Conservation (phyloP, 1,140 invertebrate species). For the Agraylea sexmaculata region DNA sequence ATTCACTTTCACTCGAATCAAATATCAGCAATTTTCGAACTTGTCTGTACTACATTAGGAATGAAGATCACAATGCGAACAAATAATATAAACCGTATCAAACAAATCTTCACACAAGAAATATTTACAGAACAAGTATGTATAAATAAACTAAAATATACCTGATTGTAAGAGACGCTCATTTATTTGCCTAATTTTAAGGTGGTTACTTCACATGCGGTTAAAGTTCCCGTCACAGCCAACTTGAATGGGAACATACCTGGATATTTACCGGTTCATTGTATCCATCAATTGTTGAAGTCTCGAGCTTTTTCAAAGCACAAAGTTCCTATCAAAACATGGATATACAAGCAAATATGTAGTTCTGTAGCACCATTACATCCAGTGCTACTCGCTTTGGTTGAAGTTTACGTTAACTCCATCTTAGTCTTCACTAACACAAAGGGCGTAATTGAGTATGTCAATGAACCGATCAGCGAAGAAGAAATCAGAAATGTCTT, state of each 20-base stretch:
- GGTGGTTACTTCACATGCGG: slow-evolving; percentile 90
- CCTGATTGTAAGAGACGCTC: slow-evolving; percentile 10
- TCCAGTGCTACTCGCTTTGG: slow-evolving; percentile 82
- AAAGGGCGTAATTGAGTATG: slow-evolving; percentile 56
- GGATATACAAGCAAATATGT: slow-evolving; percentile 92
- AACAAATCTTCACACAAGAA: slow-evolving; percentile 92
- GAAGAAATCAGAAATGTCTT: slow-evolving; percentile 82
- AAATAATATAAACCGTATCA: slow-evolving; percentile 83
- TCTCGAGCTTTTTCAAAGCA: slow-evolving; percentile 93
- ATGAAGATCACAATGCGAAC: slow-evolving; percentile 90
- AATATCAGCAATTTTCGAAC: slow-evolving; percentile 78
- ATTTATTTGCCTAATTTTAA: slow-evolving; percentile 28
- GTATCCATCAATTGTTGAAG: slow-evolving; percentile 91
- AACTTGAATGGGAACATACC: slow-evolving; percentile 78
- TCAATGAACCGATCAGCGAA: slow-evolving; percentile 85
- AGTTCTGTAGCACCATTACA: slow-evolving; percentile 77
- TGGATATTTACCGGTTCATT: slow-evolving; percentile 93
- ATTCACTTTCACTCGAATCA: slow-evolving; percentile 96
- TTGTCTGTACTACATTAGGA: slow-evolving; percentile 86
- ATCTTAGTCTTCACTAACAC: slow-evolving; percentile 69
- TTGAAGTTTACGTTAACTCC: slow-evolving; percentile 93
- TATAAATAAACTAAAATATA: slow-evolving; percentile 6
- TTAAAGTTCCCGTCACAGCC: slow-evolving; percentile 88
- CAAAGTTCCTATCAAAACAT: slow-evolving; percentile 86
- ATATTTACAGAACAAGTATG: slow-evolving; percentile 90